Base-by-base conservation (phyloP, 2,797 vertebrate species). In the Tamandua tetradactyla region DNA sequence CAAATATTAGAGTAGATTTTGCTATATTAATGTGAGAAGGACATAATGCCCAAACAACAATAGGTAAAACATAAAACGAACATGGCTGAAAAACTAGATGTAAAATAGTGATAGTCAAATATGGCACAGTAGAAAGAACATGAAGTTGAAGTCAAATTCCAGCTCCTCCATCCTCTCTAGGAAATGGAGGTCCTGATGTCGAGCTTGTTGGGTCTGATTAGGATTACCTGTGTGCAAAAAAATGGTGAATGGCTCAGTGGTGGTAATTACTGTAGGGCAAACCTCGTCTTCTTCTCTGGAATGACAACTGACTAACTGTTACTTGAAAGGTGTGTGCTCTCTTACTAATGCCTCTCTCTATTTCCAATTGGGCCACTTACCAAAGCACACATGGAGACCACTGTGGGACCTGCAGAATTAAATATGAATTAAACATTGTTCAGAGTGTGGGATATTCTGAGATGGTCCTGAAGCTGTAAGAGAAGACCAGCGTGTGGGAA, bases 1-100 rank as follows among this genome's bases (percentile, higher is more conserved):
- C 32, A 25, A 66, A 94, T 87, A 55, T 76, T n/a, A 90, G 84
- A 92, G 59, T 69, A 91, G 40, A 44, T 49, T 95, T 92, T 95
- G 59, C n/a, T 61, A 4, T 52, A 37, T 37, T 82, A 52, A 47
- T 42, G 93, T 40, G 59, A 96, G 88, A 74, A 62, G 7, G 59
- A 35, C 52, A 71, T 20, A 22, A 62, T 47, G 20, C 20, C 64
- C 40, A 89, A 91, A 62, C 22, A 81, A 72, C 9, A 75, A 71
- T 42, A 52, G 42, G 55, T 35, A 30, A 66, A 72, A 57, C 27
- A 23, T 62, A 37, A 47, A 83, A 64, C 10, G 23, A 37, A 7
- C 3, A 37, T 30, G 47, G 22, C n/a, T 87, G 20, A 25, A 79
- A n/a, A 88, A 71, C 37, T 57, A 64, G 66, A 62, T 37, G 2